Evolutionary conservation across 2,888 invertebrate genomes (phyloP), one percentile per base, ranked within the genome.

Genomic region (Lithosia quadra): DNA sequence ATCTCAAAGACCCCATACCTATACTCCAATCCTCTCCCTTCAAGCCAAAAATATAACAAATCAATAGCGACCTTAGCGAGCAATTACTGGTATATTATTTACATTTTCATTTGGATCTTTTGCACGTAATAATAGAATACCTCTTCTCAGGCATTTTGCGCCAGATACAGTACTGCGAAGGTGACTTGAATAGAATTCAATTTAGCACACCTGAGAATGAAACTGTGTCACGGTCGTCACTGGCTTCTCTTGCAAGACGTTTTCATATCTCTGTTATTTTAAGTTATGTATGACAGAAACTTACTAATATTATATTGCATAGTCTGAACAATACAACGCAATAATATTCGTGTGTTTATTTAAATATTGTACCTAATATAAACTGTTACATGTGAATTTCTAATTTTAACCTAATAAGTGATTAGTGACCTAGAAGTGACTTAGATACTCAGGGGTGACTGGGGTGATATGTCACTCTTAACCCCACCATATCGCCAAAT

Each of bases 141-240:
- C 43, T 43, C 1, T 49, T 49, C 49, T n/a, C n/a, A n/a, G n/a
- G n/a, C n/a, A 49, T 49, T n/a, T 49, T n/a, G n/a, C n/a, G 49
- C 9, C n/a, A 49, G n/a, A 1, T 28, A 28, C 5, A n/a, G 3
- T 28, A 49, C n/a, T 9, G n/a, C n/a, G n/a, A 49, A n/a, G 9
- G n/a, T 49, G 49, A 49, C 49, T 49, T 49, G 49, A 49, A 49
- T n/a, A n/a, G 49, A 49, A 49, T n/a, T n/a, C 18, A 49, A 49
- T 49, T 49, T 9, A 49, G 9, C n/a, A 49, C 49, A 49, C 18
- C 49, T 49, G n/a, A n/a, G n/a, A 49, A 49, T 49, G 49, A 49
- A 49, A 49, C 18, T 49, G 9, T 49, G n/a, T 49, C 49, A n/a
- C 43, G 43, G 43, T 43, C 43, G 43, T 18, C 43, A 2, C 43